A percentile compares a stretch with the other conserved stretches of the same genome.
Evolutionary conservation across 2,797 vertebrate species (phyloP).

Genomic region (Acrossocheilus fasciatus): DNA sequence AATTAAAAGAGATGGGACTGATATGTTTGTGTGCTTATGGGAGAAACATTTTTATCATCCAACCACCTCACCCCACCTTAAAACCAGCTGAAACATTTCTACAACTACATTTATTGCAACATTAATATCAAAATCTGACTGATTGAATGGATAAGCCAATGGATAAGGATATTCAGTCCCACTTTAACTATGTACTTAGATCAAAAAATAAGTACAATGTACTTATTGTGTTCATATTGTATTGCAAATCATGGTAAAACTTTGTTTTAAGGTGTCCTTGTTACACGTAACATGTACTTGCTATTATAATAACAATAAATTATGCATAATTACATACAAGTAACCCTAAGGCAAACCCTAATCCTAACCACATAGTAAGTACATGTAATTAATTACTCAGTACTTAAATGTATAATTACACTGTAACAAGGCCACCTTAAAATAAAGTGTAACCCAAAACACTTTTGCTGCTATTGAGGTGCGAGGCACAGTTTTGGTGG

Average conservation of each 20-base stretch:
- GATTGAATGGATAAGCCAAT: background rate
- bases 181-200: background rate
- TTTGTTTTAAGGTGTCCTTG: background rate
- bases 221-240: background rate
- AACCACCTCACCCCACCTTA: background rate
- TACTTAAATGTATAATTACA: background rate
- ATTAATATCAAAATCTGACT: background rate
- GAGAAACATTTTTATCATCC: constrained; percentile 59
- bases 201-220: too few species aligned
- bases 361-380: background rate
- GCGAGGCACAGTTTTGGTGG: background rate
- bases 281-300: background rate
- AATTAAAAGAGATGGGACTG: constrained; percentile 65
- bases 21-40: constrained; percentile 60
- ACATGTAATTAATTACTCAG: background rate
- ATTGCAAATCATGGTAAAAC: background rate
- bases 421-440: background rate
- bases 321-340: background rate
- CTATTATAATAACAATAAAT: background rate
- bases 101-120: background rate
- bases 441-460: background rate
- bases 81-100: background rate
- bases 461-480: background rate
- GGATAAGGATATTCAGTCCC: background rate
- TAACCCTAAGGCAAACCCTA: background rate